These are phyloP conservation scores for Pluvialis apricaria DNA, from an alignment of 2,113 vertebrate genomes.

Conservation along the genomic window DNA sequence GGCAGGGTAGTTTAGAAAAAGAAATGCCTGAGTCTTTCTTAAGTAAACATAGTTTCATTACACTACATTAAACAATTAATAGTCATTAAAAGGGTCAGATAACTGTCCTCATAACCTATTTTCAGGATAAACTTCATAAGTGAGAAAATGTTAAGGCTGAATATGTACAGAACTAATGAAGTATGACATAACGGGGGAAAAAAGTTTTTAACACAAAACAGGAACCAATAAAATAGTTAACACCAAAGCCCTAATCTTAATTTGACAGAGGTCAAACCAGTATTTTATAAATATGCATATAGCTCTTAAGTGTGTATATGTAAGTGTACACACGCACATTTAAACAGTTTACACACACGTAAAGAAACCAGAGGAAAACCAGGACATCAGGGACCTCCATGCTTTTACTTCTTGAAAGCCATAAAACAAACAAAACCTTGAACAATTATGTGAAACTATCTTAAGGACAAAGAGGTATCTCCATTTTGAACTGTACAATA, in stretches of 20 bases:
- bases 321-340: background rate
- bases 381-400: background rate
- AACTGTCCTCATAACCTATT: background rate
- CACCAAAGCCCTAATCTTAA: background rate
- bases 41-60: background rate
- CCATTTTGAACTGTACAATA: background rate
- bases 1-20: background rate
- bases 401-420: background rate
- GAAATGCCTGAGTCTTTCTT: background rate
- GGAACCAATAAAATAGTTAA: fast-evolving
- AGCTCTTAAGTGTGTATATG: fast-evolving
- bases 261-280: background rate
- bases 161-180: background rate
- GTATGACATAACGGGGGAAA: background rate
- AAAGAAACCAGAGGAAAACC: background rate
- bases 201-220: background rate
- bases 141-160: background rate
- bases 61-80: background rate
- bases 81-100: background rate
- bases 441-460: conserved; percentile 12
- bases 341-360: background rate
- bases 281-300: background rate
- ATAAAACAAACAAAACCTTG: background rate
- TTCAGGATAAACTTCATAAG: background rate
- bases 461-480: background rate